Evolutionary conservation across 1,140 invertebrate genomes (phyloP), one percentile per base, ranked within the genome.

Genomic region (Probaryconus sp.): DNA sequence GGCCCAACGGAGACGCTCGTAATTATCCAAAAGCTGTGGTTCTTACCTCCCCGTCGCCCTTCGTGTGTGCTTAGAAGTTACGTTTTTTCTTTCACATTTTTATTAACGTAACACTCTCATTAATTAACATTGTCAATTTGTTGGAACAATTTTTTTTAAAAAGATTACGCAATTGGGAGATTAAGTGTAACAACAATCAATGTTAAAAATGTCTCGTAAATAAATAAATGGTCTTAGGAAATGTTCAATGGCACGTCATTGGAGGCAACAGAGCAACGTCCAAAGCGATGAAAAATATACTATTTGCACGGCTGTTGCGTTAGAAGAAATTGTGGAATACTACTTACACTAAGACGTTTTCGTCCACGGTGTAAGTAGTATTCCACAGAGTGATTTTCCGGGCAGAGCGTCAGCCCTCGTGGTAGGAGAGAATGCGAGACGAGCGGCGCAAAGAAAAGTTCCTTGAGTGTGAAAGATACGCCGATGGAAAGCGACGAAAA

Each of bases 21-120:
- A 86, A 85, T 85, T 83, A 85, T 85, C 79, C 78, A 72, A 82
- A 85, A 85, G 76, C 82, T 75, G 77, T 50, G 61, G 76, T 73
- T 77, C 72, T 67, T 69, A 63, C 45, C 48, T 68, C n/a, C 37
- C 63, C 17, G 65, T 68, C 38, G 56, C 35, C 33, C 20, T 60
- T 72, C 53, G 53, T 60, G 20, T 48, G 47, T 69, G 55, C 55
- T 45, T 31, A 37, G 45, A 60, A 69, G 61, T 69, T 45, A 38
- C 18, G 38, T 47, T 61, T 56, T 68, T 56, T n/a, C n/a, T n/a
- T n/a, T n/a, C n/a, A n/a, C n/a, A n/a, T n/a, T n/a, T n/a, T n/a
- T n/a, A n/a, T n/a, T n/a, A n/a, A n/a, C n/a, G n/a, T n/a, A n/a
- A n/a, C n/a, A n/a, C n/a, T n/a, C n/a, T n/a, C n/a, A n/a, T n/a